Conservation (phyloP, 2,797 vertebrate species). For the Silurus aristotelis region DNA sequence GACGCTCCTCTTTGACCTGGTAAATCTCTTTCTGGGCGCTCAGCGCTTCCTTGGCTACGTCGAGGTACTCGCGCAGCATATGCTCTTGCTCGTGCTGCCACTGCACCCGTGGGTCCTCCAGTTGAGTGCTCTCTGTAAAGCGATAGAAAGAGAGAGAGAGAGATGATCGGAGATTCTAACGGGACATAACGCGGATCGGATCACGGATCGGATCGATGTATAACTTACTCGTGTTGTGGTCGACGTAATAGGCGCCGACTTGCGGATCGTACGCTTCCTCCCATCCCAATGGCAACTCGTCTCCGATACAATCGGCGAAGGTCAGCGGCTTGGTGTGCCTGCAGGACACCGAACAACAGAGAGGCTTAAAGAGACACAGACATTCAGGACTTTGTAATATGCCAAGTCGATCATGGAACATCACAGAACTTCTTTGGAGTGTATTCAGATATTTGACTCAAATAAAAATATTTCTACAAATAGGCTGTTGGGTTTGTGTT, state of each 20-base stretch:
- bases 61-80: slow-evolving; percentile 94
- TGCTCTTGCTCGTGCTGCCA: slow-evolving; percentile 94
- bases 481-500: background rate
- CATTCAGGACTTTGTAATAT: background rate
- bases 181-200: no score
- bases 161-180: no score
- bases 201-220: no score
- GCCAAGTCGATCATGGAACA: no score
- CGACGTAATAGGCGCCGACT: slow-evolving; percentile 94
- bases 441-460: no score
- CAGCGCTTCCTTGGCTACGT: slow-evolving; percentile 88
- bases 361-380: background rate
- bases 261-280: slow-evolving; percentile 92
- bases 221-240: slow-evolving; percentile 97
- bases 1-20: slow-evolving; percentile 94
- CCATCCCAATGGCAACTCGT: slow-evolving; percentile 95
- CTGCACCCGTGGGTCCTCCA: slow-evolving; percentile 93
- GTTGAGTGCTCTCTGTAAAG: slow-evolving; percentile 89
- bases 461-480: background rate
- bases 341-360: slow-evolving; percentile 46
- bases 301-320: slow-evolving; percentile 96
- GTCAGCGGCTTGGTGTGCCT: slow-evolving; percentile 97
- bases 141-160: background rate
- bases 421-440: background rate
- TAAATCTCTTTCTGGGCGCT: slow-evolving; percentile 94